Conservation (phyloP, 1,140 invertebrate genomes). For the Drosophila aff. region DNA sequence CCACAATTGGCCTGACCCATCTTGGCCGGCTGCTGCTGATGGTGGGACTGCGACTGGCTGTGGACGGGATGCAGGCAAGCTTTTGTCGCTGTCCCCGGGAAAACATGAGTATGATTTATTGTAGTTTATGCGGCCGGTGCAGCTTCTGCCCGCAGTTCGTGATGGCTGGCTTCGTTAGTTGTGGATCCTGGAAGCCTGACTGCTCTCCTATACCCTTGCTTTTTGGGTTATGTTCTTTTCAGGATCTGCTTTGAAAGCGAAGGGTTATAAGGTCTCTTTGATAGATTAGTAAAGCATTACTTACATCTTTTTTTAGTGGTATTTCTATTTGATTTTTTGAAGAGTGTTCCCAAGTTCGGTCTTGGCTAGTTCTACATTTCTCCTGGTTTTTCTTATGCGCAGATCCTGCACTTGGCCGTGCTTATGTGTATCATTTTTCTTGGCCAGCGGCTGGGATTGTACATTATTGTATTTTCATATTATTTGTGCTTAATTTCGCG, state of each 20-base stretch:
- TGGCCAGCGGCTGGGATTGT: constrained; percentile 63
- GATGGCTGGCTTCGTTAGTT: constrained; percentile 46
- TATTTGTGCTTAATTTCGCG: constrained; percentile 76
- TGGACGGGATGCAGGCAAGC: constrained; percentile 10
- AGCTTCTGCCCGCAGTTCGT: constrained; percentile 65
- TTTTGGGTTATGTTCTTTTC: neutral
- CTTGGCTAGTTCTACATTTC: neutral
- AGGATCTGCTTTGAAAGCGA: neutral
- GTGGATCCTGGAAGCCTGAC: constrained; percentile 15
- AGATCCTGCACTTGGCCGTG: constrained; percentile 28
- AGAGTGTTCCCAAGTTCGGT: neutral
- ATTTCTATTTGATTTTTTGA: neutral
- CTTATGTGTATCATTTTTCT: constrained; percentile 80
- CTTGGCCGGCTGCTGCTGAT: constrained; percentile 30
- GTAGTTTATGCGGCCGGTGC: constrained; percentile 59
- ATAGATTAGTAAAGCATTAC: neutral
- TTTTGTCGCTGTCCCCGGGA: constrained; percentile 68
- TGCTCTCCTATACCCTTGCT: constrained; percentile 2
- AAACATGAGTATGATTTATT: constrained; percentile 81
- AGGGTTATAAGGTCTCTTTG: neutral
- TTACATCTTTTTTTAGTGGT: neutral
- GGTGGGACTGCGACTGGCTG: neutral
- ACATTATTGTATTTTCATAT: constrained; percentile 75
- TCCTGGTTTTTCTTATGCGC: constrained; percentile 5
- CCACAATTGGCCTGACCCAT: constrained; percentile 72